Evolutionary conservation across 2,113 vertebrate genomes (phyloP), one percentile per base, ranked within the genome.

Genomic region (Rhadina sibilatrix): DNA sequence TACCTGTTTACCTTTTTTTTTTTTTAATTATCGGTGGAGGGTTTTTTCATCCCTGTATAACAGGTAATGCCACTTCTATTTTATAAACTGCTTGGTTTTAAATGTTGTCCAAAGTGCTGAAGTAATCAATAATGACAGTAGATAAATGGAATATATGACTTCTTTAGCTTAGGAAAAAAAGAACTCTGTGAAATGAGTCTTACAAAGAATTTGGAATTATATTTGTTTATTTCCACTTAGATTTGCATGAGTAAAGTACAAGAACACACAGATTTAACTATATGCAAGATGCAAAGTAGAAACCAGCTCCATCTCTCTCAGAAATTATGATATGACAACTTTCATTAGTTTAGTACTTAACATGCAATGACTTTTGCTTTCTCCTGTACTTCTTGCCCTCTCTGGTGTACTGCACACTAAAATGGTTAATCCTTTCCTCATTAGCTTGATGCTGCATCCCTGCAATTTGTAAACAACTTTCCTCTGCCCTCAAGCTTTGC

Each of bases 1-100:
- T 91, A 24, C 8, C 11, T 28, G 2, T 52, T 47, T 44, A 9
- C 8, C 6, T 15, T 87, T 72, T 75, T 81, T 72, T 75, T 81
- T 46, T 84, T 94, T 94, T 12, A 72, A 76, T 88, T 38, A 74
- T 71, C 91, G 46, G 11, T 46, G 11, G 21, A 44, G 2, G 6
- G 20, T 83, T 95, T 80, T 89, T 92, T 64, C 9, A 82, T 83
- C 50, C 30, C 33, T 23, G 2, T 52, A 18, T 91, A 91, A 71
- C 23, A 96, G 56, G 38, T 90, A 97, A 93, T 94, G 66, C 8
- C 30, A 72, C 31, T 94, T 76, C 65, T 92, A 53, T 85, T 97
- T 97, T 87, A 91, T 60, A 70, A 80, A 87, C 66, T 95, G 19
- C 50, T 53, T 93, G 56, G 10, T 61, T 97, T 95, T 33, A 87